Evolutionary conservation across 2,888 invertebrate species (phyloP).

Genomic region (Trissolcus japonicus): DNA sequence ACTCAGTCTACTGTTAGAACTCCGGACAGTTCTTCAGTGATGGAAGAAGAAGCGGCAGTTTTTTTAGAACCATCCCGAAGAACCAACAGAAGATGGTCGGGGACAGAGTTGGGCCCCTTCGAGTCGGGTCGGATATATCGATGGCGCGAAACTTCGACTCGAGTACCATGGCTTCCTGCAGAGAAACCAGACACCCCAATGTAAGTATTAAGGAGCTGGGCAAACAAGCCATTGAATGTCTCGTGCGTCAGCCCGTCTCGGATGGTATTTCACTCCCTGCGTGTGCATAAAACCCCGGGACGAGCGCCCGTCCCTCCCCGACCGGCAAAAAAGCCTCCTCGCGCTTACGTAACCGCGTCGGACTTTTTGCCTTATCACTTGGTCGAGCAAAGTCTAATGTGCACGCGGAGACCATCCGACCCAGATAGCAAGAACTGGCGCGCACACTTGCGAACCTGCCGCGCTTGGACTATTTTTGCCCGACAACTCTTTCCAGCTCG

Average conservation of each 20-base stretch:
- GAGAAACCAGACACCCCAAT: slow-evolving; percentile 51
- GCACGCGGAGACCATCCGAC: slow-evolving; percentile 38
- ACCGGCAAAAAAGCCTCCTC: slow-evolving; percentile 44
- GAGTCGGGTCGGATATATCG: slow-evolving; percentile 51
- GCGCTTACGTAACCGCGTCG: slow-evolving; percentile 45
- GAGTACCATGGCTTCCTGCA: slow-evolving; percentile 53
- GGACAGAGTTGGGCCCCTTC: not conserved
- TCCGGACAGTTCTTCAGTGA: not conserved
- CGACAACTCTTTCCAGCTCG: slow-evolving; percentile 32
- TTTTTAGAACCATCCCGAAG: not conserved
- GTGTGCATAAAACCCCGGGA: slow-evolving; percentile 19
- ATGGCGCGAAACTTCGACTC: slow-evolving; percentile 41
- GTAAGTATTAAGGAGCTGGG: slow-evolving; percentile 53
- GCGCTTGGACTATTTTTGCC: slow-evolving; percentile 29
- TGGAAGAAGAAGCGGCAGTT: not conserved
- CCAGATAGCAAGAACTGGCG: slow-evolving; percentile 17
- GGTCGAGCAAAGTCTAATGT: slow-evolving; percentile 52
- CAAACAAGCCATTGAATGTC: slow-evolving; percentile 45
- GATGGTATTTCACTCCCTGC: slow-evolving; percentile 53
- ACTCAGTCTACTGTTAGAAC: not conserved
- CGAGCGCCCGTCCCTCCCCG: slow-evolving; percentile 10
- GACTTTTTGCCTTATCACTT: slow-evolving; percentile 51
- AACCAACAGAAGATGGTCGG: not conserved
- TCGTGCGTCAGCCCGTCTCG: slow-evolving; percentile 33
- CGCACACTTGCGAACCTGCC: not conserved